Percentiles rank a stretch among this genome's conserved stretches.
phyloP scores from a whole-genome alignment of 2,113 vertebrate genomes.

The Drymodes brunneopygia region DNA sequence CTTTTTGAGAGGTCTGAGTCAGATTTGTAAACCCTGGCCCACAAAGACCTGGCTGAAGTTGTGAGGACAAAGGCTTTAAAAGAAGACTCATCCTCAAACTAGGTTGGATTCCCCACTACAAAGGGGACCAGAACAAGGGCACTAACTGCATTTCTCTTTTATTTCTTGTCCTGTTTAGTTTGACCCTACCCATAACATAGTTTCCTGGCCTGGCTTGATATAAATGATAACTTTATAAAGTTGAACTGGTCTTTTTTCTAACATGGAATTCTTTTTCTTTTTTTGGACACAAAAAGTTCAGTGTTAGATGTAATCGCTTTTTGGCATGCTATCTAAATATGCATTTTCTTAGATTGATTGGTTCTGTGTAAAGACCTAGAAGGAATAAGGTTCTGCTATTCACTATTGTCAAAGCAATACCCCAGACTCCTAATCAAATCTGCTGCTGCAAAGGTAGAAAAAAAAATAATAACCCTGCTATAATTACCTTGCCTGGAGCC shows the following conservation, averaged over 20 bases:
- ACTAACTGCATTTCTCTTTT: not conserved
- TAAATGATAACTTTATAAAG: not conserved
- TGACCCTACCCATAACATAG: not conserved
- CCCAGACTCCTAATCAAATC: constrained; percentile 30
- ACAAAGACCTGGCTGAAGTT: not conserved
- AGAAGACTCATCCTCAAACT: not conserved
- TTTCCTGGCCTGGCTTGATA: not conserved
- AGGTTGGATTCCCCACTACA: not conserved
- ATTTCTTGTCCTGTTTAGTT: not conserved
- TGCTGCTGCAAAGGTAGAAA: not conserved
- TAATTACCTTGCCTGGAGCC: constrained; percentile 22
- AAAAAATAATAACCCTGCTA: not conserved
- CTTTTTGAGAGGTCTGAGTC: not conserved
- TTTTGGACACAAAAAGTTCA: not conserved
- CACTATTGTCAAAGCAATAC: constrained; percentile 40
- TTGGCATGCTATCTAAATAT: not conserved
- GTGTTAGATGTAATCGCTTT: constrained; percentile 5
- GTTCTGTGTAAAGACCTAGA: not conserved
- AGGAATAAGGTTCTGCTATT: constrained; percentile 26
- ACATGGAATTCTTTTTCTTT: not conserved
- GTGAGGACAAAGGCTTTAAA: not conserved
- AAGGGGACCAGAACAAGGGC: not conserved
- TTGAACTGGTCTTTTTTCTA: not conserved
- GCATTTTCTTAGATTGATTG: constrained; percentile 1
- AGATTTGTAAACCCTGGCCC: not conserved